Evolutionary conservation across 2,888 invertebrate genomes (phyloP), one percentile per base, ranked within the genome.

Genomic region (Belgica antarctica): DNA sequence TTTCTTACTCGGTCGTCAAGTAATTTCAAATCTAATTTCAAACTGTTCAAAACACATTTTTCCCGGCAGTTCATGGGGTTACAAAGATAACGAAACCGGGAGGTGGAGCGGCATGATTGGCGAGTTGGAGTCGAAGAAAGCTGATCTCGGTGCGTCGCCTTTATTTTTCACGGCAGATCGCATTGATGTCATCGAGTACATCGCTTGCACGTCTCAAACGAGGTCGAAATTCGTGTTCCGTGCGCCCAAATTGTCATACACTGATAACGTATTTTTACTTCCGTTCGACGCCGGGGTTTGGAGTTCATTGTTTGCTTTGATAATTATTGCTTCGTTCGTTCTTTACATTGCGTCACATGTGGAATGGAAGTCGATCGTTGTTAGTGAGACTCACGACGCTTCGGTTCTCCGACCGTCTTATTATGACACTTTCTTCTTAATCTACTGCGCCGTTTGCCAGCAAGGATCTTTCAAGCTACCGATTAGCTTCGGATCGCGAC

Each of bases 211-310:
- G 12, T 85, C 87, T 0, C 84, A 85, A 1, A 87, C 87, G 0
- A 80, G 83, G 73, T 89, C 87, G 0, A 85, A 86, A 74, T 88
- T 89, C 75, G 83, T 90, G 19, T 89, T 89, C 76, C 85, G 86
- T 63, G 86, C 87, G 75, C 89, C 89, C 1, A 86, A 89, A 75
- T 76, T 90, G 3, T 87, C 89, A 0, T 87, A 86, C 72, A 86
- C 89, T 46, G 86, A 85, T 73, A 89, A 90, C 75, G 84, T 90
- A 57, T 90, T 87, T 75, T 77, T 85, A 1, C 77, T 89, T 25
- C 89, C 90, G 0, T 90, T 90, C 75, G 82, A 84, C 71, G 78
- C 81, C 1, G 88, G 89, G 8, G 74, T 75, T 15, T 75, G 75
- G 75, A 68, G 71, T 27, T 74, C 75, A 24, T n/a, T 75, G 1